These are phyloP conservation scores for Dysmachus trigonus DNA, from an alignment of 2,888 invertebrate species.

Conservation along the genomic window DNA sequence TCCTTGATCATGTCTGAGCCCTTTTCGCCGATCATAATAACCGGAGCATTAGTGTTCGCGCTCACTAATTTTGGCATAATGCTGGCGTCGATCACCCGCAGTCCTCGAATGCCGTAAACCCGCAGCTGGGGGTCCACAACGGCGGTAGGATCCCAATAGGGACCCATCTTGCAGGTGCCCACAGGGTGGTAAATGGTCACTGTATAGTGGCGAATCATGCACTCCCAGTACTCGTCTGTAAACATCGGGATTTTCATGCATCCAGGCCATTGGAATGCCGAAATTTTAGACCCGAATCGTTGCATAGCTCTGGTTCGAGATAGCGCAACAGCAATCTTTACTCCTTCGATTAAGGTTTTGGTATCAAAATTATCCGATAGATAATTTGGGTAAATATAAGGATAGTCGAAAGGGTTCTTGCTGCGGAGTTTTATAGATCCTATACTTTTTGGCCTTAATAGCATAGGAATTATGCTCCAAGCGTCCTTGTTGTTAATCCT, in stretches of 20 bases:
- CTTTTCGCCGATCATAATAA: slow-evolving; percentile 91
- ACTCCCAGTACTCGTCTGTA: slow-evolving; percentile 85
- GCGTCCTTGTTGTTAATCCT: slow-evolving; percentile 80
- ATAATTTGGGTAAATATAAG: slow-evolving; percentile 92
- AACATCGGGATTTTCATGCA: slow-evolving; percentile 75
- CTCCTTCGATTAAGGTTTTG: slow-evolving; percentile 83
- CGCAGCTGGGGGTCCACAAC: slow-evolving; percentile 83
- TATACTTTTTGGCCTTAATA: slow-evolving; percentile 83
- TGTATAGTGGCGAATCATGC: slow-evolving; percentile 84
- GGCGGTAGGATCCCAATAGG: slow-evolving; percentile 83
- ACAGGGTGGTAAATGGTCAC: slow-evolving; percentile 87
- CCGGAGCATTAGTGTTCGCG: slow-evolving; percentile 87
- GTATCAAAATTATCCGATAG: slow-evolving; percentile 82
- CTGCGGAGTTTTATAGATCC: slow-evolving; percentile 85
- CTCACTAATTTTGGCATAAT: slow-evolving; percentile 88
- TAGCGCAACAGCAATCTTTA: slow-evolving; percentile 83
- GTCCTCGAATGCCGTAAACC: slow-evolving; percentile 81
- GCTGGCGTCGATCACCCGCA: slow-evolving; percentile 85
- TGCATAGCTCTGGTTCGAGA: slow-evolving; percentile 81
- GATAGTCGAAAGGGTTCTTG: slow-evolving; percentile 86
- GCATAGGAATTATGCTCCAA: slow-evolving; percentile 85
- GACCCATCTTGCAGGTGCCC: slow-evolving; percentile 91
- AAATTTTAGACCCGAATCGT: slow-evolving; percentile 76
- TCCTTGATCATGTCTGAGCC: slow-evolving; percentile 88
- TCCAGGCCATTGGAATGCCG: slow-evolving; percentile 78